Evolutionary conservation across 1,140 invertebrate genomes (phyloP).

Genomic region (Luehdorfia chinensis): DNA sequence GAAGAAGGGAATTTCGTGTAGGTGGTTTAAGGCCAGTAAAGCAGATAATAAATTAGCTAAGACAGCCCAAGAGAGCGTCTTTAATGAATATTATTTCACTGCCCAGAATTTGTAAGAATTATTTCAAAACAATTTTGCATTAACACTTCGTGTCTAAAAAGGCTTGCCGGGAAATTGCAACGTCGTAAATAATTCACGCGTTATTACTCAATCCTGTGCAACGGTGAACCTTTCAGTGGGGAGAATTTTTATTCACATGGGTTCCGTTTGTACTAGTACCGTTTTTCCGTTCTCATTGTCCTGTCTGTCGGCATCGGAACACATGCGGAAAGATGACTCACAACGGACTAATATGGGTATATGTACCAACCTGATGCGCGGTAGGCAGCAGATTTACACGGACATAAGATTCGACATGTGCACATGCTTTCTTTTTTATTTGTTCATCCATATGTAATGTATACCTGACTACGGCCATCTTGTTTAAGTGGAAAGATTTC

Average conservation of each 20-base stretch:
- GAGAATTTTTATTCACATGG: conserved; percentile 31
- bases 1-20: not conserved
- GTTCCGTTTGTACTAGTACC: conserved; percentile 27
- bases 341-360: conserved; percentile 6
- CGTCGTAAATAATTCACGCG: conserved; percentile 70
- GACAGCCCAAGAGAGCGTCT: no score
- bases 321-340: conserved; percentile 19
- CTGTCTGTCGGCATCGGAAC: conserved; percentile 31
- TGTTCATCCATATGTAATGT: not conserved
- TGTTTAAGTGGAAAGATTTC: no score
- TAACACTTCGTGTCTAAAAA: no score
- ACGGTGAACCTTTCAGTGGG: conserved; percentile 49
- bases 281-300: conserved; percentile 49
- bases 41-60: no score
- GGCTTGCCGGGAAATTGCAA: conserved; percentile 55
- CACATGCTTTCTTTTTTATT: not conserved
- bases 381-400: conserved; percentile 1
- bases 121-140: conserved; percentile 8
- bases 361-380: conserved; percentile 1
- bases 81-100: no score
- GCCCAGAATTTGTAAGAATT: no score
- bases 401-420: conserved; percentile 1
- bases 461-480: no score
- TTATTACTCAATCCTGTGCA: conserved; percentile 66
- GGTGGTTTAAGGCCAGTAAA: no score